Conservation (phyloP, 2,113 vertebrate species). For the Campylomormyrus numenius region DNA sequence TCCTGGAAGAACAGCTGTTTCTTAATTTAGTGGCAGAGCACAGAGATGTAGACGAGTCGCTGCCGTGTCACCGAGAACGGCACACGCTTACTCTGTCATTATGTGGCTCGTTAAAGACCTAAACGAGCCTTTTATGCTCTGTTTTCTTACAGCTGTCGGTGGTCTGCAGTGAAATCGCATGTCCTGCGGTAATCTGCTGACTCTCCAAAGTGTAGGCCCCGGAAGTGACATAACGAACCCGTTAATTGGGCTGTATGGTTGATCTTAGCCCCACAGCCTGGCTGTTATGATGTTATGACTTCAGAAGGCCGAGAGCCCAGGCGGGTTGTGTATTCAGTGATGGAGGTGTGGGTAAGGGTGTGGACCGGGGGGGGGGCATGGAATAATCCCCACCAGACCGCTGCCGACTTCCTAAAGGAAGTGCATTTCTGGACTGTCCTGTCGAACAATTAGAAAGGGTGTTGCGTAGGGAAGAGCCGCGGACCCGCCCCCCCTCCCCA, state of each 20-base stretch:
- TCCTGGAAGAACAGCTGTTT: slow-evolving; percentile 58
- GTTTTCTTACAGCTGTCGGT: slow-evolving; percentile 69
- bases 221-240: slow-evolving; percentile 45
- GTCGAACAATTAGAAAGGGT: slow-evolving; percentile 61
- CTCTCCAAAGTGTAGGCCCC: slow-evolving; percentile 52
- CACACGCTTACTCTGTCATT: slow-evolving; percentile 58
- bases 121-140: slow-evolving; percentile 67
- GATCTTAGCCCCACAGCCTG: background rate
- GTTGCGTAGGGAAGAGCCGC: slow-evolving; percentile 69
- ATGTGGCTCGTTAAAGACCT: slow-evolving; percentile 74
- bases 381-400: slow-evolving; percentile 71
- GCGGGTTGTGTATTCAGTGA: background rate
- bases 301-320: background rate
- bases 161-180: slow-evolving; percentile 63
- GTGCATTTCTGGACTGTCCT: slow-evolving; percentile 61
- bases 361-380: slow-evolving; percentile 65
- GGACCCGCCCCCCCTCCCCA: slow-evolving; percentile 49
- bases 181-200: slow-evolving; percentile 52
- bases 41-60: slow-evolving; percentile 58
- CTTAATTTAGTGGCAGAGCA: slow-evolving; percentile 59
- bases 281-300: background rate
- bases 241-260: background rate
- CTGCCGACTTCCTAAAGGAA: slow-evolving; percentile 89
- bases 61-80: slow-evolving; percentile 67
- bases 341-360: slow-evolving; percentile 51